Conservation (phyloP, 1,140 invertebrate species). For the Drosophila pallidifrons region DNA sequence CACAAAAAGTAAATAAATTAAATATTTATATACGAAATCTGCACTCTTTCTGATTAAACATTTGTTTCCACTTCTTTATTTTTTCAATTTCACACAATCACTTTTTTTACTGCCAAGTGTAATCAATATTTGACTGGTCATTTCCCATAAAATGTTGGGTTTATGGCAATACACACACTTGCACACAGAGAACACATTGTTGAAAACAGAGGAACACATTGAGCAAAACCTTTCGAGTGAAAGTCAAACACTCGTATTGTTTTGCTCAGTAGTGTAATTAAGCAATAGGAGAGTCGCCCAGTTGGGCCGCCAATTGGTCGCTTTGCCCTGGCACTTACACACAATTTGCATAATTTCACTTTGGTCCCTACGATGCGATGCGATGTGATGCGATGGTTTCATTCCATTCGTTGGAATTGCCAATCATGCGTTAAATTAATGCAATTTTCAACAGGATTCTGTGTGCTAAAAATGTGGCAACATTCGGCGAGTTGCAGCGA, state of each 20-base stretch:
- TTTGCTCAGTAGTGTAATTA: slow-evolving; percentile 60
- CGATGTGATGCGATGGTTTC: slow-evolving; percentile 36
- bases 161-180: neutral
- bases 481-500: neutral
- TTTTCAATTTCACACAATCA: neutral
- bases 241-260: slow-evolving; percentile 1
- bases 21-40: too few species aligned
- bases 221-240: neutral
- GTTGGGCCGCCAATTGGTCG: slow-evolving; percentile 16
- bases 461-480: slow-evolving; percentile 43
- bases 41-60: too few species aligned
- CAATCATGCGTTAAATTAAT: slow-evolving; percentile 83
- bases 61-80: neutral
- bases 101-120: slow-evolving; percentile 6
- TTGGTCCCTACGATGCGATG: slow-evolving; percentile 16
- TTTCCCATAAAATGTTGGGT: slow-evolving; percentile 3
- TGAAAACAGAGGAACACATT: neutral
- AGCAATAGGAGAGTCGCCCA: slow-evolving; percentile 49
- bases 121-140: neutral
- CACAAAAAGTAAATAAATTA: too few species aligned
- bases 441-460: slow-evolving; percentile 67
- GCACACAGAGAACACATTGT: neutral
- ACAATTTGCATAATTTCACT: slow-evolving; percentile 66
- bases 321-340: slow-evolving; percentile 19
- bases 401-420: slow-evolving; percentile 58